Conservation (phyloP, 2,113 vertebrate genomes). For the Octodon degus region DNA sequence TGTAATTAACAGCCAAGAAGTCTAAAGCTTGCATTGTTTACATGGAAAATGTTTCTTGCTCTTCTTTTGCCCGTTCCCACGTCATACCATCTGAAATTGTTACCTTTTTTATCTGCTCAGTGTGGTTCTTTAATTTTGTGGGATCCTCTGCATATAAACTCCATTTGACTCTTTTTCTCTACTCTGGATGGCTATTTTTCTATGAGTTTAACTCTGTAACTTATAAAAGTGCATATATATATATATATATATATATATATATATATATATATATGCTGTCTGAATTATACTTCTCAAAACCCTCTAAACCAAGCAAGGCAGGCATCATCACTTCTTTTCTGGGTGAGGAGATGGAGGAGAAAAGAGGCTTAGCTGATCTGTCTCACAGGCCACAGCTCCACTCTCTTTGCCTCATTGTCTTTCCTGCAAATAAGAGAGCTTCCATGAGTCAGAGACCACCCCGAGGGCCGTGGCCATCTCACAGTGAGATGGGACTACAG, state of each 20-base stretch:
- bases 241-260: no score
- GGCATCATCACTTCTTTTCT: not conserved
- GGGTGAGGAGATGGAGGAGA: not conserved
- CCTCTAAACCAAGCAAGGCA: not conserved
- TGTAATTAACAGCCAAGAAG: constrained; percentile 79
- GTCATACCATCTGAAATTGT: constrained; percentile 73
- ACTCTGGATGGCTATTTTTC: not conserved
- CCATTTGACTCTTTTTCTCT: not conserved
- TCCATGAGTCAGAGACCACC: not conserved
- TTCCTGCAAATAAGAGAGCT: not conserved
- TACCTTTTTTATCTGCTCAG: constrained; percentile 66
- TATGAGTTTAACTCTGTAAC: not conserved
- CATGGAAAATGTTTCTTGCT: constrained; percentile 71
- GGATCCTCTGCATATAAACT: constrained; percentile 34
- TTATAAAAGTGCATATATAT: not conserved
- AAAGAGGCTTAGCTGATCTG: not conserved
- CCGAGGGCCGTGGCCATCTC: not conserved
- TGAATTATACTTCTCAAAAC: not conserved
- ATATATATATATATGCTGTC: not conserved
- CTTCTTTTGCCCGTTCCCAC: constrained; percentile 74
- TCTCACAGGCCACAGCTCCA: not conserved
- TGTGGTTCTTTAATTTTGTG: constrained; percentile 57
- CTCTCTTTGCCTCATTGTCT: not conserved
- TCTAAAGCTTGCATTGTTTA: constrained; percentile 77
- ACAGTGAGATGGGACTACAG: not conserved